Evolutionary conservation across 1,140 invertebrate genomes (phyloP), one percentile per base, ranked within the genome.

Genomic region (Macrosteles quadrilineatus): DNA sequence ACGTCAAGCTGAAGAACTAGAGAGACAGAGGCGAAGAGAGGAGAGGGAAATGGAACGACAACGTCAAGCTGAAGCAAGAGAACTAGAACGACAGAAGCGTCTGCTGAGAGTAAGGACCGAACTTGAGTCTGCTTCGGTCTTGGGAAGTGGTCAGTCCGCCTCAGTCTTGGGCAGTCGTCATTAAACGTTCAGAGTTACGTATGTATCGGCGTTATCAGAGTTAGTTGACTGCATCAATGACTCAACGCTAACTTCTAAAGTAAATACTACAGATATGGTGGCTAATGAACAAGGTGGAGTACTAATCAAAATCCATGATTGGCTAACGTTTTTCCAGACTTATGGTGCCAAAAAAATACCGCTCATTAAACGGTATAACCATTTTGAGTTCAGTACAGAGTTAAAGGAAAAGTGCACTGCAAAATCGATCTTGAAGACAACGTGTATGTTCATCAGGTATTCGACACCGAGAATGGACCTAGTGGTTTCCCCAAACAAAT

Each of bases 281-380:
- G 19, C 9, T 19, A 2, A 68, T 31, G 67, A 68, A 57, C 29
- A 62, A 1, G 57, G 57, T 6, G 17, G 30, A 3, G 57, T 62
- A 4, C 4, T 57, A 1, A 57, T 68, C 19, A 17, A 47, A 11
- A 27, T 68, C 3, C 59, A 57, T 68, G 50, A 68, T 2, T 68
- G n/a, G n/a, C n/a, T n/a, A n/a, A n/a, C n/a, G n/a, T n/a, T n/a
- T n/a, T n/a, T n/a, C n/a, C n/a, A n/a, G 67, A 9, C 11, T 30
- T 31, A 55, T 25, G 40, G 32, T 29, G 27, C 27, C n/a, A n/a
- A 68, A 68, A 68, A 68, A 30, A 36, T 70, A 17, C 31, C 57
- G 0, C 29, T 47, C n/a, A 70, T 70, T 19, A 65, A 59, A 17
- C 14, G 66, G 43, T 53, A 66, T 36, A 40, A 63, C 32, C 59